Evolutionary conservation across 2,113 vertebrate genomes (phyloP).

Genomic region (Sander lucioperca): DNA sequence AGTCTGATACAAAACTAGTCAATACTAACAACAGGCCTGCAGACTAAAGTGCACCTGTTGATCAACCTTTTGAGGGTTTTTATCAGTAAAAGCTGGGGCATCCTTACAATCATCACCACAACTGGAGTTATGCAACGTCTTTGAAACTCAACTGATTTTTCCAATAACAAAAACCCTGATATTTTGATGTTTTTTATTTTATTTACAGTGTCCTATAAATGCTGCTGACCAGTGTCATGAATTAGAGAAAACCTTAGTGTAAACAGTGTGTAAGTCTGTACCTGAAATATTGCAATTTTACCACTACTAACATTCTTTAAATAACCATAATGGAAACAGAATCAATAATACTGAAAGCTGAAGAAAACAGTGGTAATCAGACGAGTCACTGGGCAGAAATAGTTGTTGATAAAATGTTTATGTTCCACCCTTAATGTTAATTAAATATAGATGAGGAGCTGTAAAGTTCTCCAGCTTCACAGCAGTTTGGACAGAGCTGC

Average conservation of each 20-base stretch:
- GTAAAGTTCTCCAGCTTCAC: constrained; percentile 48
- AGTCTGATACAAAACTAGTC: background rate
- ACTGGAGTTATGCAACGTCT: background rate
- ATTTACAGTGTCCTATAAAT: background rate
- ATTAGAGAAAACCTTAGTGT: background rate
- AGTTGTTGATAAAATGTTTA: constrained; percentile 69
- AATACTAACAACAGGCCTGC: background rate
- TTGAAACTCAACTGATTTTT: background rate
- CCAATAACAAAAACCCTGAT: background rate
- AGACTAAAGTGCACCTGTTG: background rate
- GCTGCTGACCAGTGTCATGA: background rate
- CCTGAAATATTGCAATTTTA: background rate
- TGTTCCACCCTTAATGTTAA: constrained; percentile 58
- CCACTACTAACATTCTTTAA: background rate
- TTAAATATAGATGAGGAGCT: constrained; percentile 70
- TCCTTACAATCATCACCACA: background rate
- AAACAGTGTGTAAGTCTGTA: background rate
- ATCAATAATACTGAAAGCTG: constrained; percentile 34
- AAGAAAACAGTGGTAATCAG: constrained; percentile 25
- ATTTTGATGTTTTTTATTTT: background rate
- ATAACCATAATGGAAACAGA: constrained; percentile 2
- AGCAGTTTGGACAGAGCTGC: constrained; percentile 25
- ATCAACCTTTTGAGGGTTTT: background rate
- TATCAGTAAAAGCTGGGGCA: background rate
- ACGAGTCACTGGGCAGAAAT: constrained; percentile 36